phyloP scores from a whole-genome alignment of 2,888 invertebrate species.

The Tipula lateralis region DNA sequence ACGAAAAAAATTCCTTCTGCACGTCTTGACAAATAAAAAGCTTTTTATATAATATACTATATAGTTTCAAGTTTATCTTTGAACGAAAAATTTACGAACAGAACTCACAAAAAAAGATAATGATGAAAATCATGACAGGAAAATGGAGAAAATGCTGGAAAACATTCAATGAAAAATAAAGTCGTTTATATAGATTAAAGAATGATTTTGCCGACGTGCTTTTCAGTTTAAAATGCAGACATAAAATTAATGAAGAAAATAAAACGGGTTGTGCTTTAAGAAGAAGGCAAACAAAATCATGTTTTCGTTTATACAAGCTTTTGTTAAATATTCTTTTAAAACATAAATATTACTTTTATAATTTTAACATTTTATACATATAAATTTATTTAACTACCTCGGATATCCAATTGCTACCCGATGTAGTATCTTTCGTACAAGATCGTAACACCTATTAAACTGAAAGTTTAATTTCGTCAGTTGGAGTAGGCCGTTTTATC shows the following conservation, averaged over 20 bases:
- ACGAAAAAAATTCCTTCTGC: background rate
- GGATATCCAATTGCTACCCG: too few species aligned
- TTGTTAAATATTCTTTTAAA: background rate
- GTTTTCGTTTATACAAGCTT: background rate
- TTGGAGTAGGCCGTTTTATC: too few species aligned
- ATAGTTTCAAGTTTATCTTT: slow-evolving; percentile 11
- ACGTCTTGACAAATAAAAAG: background rate
- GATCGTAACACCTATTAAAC: too few species aligned
- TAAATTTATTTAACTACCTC: too few species aligned
- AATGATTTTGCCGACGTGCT: background rate
- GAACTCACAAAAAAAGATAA: background rate
- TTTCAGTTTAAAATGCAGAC: background rate
- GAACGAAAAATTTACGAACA: background rate
- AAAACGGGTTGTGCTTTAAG: background rate
- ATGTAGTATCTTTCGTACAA: too few species aligned
- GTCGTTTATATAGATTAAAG: slow-evolving; percentile 19
- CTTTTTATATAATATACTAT: slow-evolving; percentile 3
- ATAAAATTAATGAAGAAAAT: slow-evolving; percentile 19
- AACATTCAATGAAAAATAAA: background rate
- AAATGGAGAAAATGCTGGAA: background rate
- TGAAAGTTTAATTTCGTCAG: too few species aligned
- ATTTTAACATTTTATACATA: too few species aligned
- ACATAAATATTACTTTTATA: background rate
- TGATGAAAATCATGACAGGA: slow-evolving; percentile 24
- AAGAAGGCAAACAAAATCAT: background rate